Percentiles rank a stretch among this genome's conserved stretches.
Evolutionary conservation across 2,113 vertebrate genomes (phyloP).

Genomic region (Smithornis capensis): DNA sequence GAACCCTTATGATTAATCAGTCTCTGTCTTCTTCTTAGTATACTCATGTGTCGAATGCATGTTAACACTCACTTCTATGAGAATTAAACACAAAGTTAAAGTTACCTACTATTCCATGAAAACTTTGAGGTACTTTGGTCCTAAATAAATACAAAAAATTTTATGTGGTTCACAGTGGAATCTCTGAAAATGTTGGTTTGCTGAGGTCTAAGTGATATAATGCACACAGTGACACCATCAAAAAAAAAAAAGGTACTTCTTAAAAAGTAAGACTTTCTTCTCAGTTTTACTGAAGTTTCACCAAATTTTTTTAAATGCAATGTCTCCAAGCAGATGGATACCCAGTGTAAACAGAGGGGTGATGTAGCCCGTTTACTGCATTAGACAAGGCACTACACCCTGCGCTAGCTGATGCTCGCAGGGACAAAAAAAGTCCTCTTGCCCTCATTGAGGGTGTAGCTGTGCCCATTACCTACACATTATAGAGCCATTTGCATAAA

Average conservation of each 20-base stretch:
- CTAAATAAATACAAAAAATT: not conserved
- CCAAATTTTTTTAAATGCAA: not conserved
- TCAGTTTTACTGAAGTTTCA: not conserved
- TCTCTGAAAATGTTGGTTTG: not conserved
- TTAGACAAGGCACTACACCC: not conserved
- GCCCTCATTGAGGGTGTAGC: not conserved
- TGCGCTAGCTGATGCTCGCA: not conserved
- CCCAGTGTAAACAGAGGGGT: not conserved
- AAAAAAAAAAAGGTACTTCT: not conserved
- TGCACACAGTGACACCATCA: not conserved
- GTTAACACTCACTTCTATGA: not conserved
- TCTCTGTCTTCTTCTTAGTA: not conserved
- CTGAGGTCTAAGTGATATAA: not conserved
- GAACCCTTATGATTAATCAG: not conserved
- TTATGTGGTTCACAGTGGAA: not conserved
- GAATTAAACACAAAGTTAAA: not conserved
- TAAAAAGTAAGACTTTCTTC: not conserved
- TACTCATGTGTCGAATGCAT: not conserved
- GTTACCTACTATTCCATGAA: not conserved
- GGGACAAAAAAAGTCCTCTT: not conserved
- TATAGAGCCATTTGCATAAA: not conserved
- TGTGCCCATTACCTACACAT: not conserved
- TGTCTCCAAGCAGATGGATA: not conserved
- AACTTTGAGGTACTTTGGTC: not conserved
- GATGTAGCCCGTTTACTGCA: not conserved